These are phyloP conservation scores for Gambusia affinis DNA, from an alignment of 2,113 vertebrate genomes.

Conservation along the genomic window DNA sequence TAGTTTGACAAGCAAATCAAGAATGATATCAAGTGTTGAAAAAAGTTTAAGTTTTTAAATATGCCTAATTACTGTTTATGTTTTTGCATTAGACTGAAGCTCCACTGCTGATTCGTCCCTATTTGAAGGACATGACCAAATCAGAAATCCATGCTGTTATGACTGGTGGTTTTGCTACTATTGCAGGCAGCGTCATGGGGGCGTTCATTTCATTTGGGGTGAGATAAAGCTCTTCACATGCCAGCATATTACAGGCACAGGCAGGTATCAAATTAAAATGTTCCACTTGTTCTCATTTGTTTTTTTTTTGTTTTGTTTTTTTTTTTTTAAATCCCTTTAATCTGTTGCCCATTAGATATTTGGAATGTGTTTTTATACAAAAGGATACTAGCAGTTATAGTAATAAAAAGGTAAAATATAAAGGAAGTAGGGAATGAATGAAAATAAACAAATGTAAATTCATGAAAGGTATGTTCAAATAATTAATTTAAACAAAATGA, in stretches of 20 bases:
- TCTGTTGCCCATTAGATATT: neutral
- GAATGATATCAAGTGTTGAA: neutral
- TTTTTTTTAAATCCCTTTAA: too few relatives aligned
- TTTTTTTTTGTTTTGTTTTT: too few relatives aligned
- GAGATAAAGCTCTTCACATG: conserved; percentile 49
- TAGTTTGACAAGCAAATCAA: neutral
- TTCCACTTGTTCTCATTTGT: neutral
- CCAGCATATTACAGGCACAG: neutral
- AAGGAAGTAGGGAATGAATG: neutral
- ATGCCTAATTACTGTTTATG: neutral
- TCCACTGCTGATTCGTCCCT: conserved; percentile 90
- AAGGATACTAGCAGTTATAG: too few relatives aligned
- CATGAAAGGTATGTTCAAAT: neutral
- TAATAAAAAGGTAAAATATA: neutral
- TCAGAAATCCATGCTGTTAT: conserved; percentile 95
- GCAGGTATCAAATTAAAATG: neutral
- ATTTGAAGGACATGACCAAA: conserved; percentile 88
- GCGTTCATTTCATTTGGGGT: conserved; percentile 95
- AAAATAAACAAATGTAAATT: neutral
- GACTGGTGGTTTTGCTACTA: conserved; percentile 93
- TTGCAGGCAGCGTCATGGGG: conserved; percentile 94
- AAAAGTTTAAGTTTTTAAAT: accelerated
- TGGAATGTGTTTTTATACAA: neutral
- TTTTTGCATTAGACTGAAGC: conserved; percentile 84
- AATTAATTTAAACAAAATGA: neutral